These are phyloP conservation scores for Diplodus sargus DNA, from an alignment of 2,797 vertebrate genomes.

Conservation along the genomic window DNA sequence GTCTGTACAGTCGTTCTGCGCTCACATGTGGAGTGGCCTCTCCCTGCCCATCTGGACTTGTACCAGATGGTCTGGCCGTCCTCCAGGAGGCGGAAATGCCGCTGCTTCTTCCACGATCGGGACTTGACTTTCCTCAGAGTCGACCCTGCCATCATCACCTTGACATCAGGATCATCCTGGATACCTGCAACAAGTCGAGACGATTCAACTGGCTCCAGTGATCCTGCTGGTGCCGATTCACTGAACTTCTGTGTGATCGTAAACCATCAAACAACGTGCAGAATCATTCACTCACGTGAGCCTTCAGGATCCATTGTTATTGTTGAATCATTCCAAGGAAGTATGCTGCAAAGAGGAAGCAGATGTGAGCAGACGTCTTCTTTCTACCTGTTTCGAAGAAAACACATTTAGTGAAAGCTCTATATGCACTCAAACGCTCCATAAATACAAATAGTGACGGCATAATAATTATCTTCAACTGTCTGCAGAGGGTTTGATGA, in stretches of 20 bases:
- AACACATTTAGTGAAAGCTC: constrained; percentile 6
- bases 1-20: constrained; percentile 26
- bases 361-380: constrained; percentile 37
- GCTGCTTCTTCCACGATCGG: constrained; percentile 91
- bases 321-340: constrained; percentile 57
- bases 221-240: background rate
- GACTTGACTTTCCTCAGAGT: constrained; percentile 94
- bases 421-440: background rate
- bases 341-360: constrained; percentile 51
- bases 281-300: constrained; percentile 71
- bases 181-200: constrained; percentile 79
- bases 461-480: background rate
- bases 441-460: background rate
- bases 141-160: constrained; percentile 89
- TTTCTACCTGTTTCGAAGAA: constrained; percentile 22
- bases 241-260: background rate
- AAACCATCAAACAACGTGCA: background rate
- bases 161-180: constrained; percentile 85
- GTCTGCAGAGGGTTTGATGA: background rate
- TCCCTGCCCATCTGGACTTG: constrained; percentile 90
- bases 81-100: constrained; percentile 92
- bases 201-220: background rate
- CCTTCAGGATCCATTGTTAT: constrained; percentile 72
- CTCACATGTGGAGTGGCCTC: constrained; percentile 93
- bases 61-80: constrained; percentile 95